A percentile compares a stretch with the other conserved stretches of the same genome.
phyloP scores from a whole-genome alignment of 2,797 vertebrate genomes.

The Macrochelys suwanniensis region DNA sequence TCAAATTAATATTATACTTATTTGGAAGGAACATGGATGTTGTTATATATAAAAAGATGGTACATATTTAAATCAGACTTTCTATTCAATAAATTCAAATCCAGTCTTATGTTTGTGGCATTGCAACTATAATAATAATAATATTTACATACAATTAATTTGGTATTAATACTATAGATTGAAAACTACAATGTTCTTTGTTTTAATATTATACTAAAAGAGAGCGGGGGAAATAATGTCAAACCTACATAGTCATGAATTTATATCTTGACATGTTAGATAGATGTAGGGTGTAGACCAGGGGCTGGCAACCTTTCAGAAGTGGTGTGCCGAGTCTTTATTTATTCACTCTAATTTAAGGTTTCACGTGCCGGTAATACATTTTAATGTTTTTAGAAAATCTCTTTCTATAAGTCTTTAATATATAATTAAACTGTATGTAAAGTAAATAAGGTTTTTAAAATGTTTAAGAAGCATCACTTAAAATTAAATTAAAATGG shows the following conservation, averaged over 20 bases:
- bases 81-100: conserved; percentile 47
- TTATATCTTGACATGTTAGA: background rate
- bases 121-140: background rate
- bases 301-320: too few relatives aligned
- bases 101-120: background rate
- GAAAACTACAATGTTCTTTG: background rate
- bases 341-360: too few relatives aligned
- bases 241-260: conserved; percentile 36
- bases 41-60: conserved; percentile 7
- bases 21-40: conserved; percentile 20
- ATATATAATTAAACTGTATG: too few relatives aligned
- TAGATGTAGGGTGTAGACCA: background rate
- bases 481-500: too few relatives aligned
- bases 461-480: too few relatives aligned
- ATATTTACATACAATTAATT: background rate
- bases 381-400: too few relatives aligned
- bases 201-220: background rate
- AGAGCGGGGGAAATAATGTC: background rate
- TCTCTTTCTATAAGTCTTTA: too few relatives aligned
- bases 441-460: too few relatives aligned
- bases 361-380: too few relatives aligned
- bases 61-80: conserved; percentile 50
- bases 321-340: too few relatives aligned
- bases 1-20: background rate
- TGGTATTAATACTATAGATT: background rate